Conservation (phyloP, 2,797 vertebrate genomes). For the Macrochelys suwanniensis region DNA sequence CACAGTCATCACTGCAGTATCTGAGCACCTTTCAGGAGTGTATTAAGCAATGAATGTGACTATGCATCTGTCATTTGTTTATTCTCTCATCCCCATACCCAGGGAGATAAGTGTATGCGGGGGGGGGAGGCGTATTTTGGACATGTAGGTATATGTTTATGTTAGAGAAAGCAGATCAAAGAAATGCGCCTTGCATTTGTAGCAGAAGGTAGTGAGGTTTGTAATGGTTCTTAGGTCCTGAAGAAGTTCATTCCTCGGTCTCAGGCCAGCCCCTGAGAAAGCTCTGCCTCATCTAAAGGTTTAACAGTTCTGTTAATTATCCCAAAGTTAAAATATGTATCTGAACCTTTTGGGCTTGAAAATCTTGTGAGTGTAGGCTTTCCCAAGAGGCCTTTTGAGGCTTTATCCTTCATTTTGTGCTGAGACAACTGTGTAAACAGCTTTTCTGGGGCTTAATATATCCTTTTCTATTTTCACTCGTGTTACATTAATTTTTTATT, state of each 20-base stretch:
- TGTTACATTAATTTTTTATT: neutral
- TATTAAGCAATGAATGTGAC: neutral
- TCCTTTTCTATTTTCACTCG: neutral
- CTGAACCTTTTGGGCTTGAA: neutral
- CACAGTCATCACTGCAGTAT: neutral
- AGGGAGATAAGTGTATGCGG: neutral
- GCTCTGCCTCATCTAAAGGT: neutral
- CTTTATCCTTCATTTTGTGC: neutral
- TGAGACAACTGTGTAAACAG: neutral
- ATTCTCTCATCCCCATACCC: neutral
- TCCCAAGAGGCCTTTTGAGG: fast-evolving
- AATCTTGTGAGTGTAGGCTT: fast-evolving
- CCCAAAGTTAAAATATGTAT: neutral
- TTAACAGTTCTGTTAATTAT: neutral
- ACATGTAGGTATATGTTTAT: neutral
- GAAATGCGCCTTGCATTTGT: neutral
- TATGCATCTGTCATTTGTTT: neutral
- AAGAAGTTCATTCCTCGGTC: neutral
- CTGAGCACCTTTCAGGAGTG: neutral
- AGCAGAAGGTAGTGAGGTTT: neutral
- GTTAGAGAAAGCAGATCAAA: neutral
- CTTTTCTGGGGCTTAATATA: neutral
- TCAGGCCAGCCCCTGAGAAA: neutral
- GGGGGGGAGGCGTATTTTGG: neutral
- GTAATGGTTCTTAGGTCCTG: no score